phyloP scores from a whole-genome alignment of 92 coral and sea anemone genomes.

The Actinostola sp. region DNA sequence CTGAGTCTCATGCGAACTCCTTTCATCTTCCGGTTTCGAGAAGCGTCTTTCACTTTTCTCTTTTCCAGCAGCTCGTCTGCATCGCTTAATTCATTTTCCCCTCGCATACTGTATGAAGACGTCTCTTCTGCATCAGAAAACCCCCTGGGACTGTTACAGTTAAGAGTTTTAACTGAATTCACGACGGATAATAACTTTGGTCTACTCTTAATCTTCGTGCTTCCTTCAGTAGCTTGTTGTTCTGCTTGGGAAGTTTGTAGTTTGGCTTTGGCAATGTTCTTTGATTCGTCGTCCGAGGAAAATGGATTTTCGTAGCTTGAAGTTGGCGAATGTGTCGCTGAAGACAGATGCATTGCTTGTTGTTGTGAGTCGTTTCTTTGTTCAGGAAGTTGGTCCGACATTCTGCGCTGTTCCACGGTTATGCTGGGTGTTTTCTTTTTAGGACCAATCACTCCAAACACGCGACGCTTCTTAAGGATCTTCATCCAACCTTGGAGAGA shows the following conservation, averaged over 20 bases:
- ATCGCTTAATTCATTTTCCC: background rate
- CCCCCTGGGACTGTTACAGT: constrained; percentile 6
- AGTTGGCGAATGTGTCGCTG: background rate
- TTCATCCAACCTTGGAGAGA: constrained; percentile 32
- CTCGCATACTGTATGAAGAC: background rate
- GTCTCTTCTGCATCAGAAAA: background rate
- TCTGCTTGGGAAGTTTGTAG: background rate
- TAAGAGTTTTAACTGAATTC: constrained; percentile 11
- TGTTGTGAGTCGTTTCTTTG: background rate
- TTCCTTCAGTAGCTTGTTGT: background rate
- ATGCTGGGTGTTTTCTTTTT: constrained; percentile 13
- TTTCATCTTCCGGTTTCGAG: constrained; percentile 18
- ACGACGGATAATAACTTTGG: constrained; percentile 18
- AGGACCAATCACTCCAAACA: constrained; percentile 18
- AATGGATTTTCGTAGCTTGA: constrained; percentile 4
- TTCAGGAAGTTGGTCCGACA: background rate
- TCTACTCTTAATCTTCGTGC: background rate
- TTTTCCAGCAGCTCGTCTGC: background rate
- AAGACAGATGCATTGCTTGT: background rate
- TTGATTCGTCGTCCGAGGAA: constrained; percentile 7
- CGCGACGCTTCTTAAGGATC: constrained; percentile 36
- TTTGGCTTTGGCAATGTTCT: background rate
- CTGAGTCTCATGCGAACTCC: constrained; percentile 16
- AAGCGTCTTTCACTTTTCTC: background rate
- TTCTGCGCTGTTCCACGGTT: no score